These are phyloP conservation scores for Coranthus polyacanthus DNA, from an alignment of 2,797 vertebrate genomes.

Conservation along the genomic window DNA sequence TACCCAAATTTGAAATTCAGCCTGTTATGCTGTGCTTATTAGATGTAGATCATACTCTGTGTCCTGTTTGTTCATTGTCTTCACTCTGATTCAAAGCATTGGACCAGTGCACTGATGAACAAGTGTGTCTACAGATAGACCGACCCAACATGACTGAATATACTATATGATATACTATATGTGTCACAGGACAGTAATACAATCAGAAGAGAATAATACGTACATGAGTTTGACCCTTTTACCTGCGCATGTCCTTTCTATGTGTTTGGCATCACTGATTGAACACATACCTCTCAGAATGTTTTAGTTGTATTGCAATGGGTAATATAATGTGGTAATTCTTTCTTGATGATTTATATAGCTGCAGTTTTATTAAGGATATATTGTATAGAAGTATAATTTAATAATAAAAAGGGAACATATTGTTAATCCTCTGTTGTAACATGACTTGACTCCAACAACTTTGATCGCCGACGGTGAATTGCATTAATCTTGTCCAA, in stretches of 20 bases:
- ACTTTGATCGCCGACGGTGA: not conserved
- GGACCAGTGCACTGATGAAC: conserved; percentile 23
- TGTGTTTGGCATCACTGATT: conserved; percentile 64
- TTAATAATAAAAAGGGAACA: conserved; percentile 82
- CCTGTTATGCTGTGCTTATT: not conserved
- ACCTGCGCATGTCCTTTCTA: conserved; percentile 69
- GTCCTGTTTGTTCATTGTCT: not conserved
- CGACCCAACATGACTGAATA: conserved; percentile 1
- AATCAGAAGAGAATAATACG: conserved; percentile 5
- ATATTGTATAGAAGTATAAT: conserved; percentile 84
- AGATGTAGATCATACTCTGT: not conserved
- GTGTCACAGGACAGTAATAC: conserved; percentile 14
- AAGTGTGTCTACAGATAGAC: not conserved
- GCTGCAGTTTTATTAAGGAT: conserved; percentile 83
- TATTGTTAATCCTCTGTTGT: conserved; percentile 62
- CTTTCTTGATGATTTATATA: conserved; percentile 81
- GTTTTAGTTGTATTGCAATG: conserved; percentile 66
- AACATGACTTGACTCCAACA: conserved; percentile 16
- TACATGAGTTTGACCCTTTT: conserved; percentile 22
- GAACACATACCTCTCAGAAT: conserved; percentile 71
- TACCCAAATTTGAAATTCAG: not conserved
- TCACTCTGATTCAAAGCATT: not conserved
- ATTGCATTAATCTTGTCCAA: no score
- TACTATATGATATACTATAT: no score
- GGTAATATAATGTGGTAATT: conserved; percentile 68